phyloP scores from a whole-genome alignment of 1,140 invertebrate genomes.

The Copidosoma floridanum region DNA sequence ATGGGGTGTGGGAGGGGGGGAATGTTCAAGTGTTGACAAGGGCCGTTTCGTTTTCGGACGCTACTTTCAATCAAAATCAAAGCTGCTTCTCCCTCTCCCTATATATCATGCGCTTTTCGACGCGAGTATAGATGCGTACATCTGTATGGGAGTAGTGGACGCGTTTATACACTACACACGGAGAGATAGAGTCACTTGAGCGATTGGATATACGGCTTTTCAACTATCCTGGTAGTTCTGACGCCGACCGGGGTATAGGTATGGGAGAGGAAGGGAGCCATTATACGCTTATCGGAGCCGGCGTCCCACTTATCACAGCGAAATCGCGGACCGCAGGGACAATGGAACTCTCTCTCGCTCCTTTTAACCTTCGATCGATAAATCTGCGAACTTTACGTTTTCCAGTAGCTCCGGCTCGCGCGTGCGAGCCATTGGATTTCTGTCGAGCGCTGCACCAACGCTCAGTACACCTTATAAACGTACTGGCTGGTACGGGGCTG shows the following conservation, averaged over 20 bases:
- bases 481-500: too few relatives aligned
- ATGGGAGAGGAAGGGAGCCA: not conserved
- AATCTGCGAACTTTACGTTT: conserved; percentile 28
- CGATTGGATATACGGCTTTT: conserved; percentile 22
- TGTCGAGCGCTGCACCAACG: conserved; percentile 9
- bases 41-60: conserved; percentile 12
- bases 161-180: not conserved
- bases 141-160: not conserved
- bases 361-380: conserved; percentile 26
- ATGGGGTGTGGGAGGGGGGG: too few relatives aligned
- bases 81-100: not conserved
- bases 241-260: not conserved
- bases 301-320: conserved; percentile 24
- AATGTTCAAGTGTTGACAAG: not conserved
- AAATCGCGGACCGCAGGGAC: conserved; percentile 24
- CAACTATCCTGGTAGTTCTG: conserved; percentile 24
- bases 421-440: conserved; percentile 25
- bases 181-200: conserved; percentile 11
- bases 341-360: conserved; percentile 22
- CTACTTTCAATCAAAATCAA: conserved; percentile 23
- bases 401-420: conserved; percentile 12
- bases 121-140: not conserved
- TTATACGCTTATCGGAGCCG: conserved; percentile 17
- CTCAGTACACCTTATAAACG: too few relatives aligned
- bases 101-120: not conserved